These are phyloP conservation scores for Catharus ustulatus DNA, from an alignment of 2,797 vertebrate genomes.

Conservation along the genomic window DNA sequence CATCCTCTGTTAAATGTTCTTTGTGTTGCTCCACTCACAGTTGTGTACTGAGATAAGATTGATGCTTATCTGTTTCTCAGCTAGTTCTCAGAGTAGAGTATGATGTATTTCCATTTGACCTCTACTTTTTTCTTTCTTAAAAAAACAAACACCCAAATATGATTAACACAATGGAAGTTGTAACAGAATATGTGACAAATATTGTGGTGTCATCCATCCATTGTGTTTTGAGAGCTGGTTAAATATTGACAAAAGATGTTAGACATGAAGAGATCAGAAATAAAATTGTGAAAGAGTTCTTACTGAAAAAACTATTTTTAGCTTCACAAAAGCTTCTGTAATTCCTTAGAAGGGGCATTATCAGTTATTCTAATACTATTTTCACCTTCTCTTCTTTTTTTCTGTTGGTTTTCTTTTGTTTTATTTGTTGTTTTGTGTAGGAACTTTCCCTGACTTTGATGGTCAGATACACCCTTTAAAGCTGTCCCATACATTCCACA, in stretches of 20 bases:
- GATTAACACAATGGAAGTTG: neutral
- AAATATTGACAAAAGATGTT: neutral
- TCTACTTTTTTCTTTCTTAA: neutral
- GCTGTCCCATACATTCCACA: neutral
- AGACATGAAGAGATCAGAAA: neutral
- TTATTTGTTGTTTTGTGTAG: neutral
- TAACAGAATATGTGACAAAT: neutral
- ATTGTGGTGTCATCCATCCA: neutral
- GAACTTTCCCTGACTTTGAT: neutral
- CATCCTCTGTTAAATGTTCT: neutral
- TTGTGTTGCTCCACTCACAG: neutral
- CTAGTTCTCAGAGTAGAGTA: neutral
- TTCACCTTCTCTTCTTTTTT: neutral
- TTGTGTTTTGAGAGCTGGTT: neutral
- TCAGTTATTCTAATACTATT: neutral
- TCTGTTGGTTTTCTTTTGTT: neutral
- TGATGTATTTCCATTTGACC: neutral
- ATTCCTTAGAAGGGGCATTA: neutral
- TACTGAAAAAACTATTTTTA: neutral
- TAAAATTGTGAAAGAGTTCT: neutral
- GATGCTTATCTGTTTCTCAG: neutral
- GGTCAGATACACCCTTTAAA: neutral
- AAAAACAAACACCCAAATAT: fast-evolving
- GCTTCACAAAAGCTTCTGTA: neutral
- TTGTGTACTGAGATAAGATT: neutral